Conservation (phyloP, 1,140 invertebrate genomes). For the Microplitis mediator region DNA sequence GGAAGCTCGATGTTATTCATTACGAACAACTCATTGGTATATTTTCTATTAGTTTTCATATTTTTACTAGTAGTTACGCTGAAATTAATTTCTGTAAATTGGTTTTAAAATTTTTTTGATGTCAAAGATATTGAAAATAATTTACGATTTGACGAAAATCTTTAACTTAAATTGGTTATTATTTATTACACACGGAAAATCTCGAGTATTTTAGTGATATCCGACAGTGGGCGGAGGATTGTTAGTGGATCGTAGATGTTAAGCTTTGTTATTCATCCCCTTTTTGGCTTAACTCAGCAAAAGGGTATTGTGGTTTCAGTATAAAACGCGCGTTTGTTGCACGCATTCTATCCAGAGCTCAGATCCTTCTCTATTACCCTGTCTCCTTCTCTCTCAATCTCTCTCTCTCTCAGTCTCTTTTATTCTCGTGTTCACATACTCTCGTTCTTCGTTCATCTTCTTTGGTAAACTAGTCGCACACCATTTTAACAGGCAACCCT, state of each 20-base stretch:
- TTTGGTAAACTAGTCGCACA: conserved; percentile 19
- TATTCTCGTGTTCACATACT: no score
- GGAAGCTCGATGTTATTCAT: no score
- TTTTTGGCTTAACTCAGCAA: conserved; percentile 9
- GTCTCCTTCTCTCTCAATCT: background rate
- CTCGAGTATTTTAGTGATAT: conserved; percentile 1
- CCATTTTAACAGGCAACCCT: conserved; percentile 38
- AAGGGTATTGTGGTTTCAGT: conserved; percentile 32
- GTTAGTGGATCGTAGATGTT: conserved; percentile 56
- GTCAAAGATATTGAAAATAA: no score
- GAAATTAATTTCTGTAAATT: no score
- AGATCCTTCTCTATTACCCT: conserved; percentile 12
- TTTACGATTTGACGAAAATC: no score
- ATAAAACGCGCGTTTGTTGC: conserved; percentile 52
- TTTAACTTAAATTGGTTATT: no score
- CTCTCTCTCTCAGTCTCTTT: background rate
- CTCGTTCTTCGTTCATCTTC: background rate
- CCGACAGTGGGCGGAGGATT: conserved; percentile 26
- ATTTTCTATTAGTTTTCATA: no score
- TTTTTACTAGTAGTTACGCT: no score
- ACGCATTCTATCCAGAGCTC: conserved; percentile 30
- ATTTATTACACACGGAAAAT: background rate
- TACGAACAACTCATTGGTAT: no score
- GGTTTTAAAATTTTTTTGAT: no score
- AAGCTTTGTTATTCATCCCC: conserved; percentile 52